Evolutionary conservation across 2,797 vertebrate genomes (phyloP).

Genomic region (Siniperca obscura): DNA sequence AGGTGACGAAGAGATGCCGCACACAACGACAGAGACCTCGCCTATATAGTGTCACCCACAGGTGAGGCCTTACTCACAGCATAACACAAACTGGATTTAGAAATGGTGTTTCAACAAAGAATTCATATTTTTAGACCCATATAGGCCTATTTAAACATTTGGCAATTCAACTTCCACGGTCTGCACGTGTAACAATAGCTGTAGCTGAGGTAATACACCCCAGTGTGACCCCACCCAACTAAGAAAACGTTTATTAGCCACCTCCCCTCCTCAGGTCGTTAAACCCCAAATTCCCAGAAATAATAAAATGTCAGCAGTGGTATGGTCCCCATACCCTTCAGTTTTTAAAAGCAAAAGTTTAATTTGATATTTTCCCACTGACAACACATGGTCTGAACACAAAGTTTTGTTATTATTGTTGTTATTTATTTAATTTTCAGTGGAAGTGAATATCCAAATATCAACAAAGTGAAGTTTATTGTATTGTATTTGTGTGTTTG

Average conservation of each 20-base stretch:
- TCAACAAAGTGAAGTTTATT: neutral
- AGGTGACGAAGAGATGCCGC: constrained; percentile 42
- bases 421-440: neutral
- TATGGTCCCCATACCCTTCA: no score
- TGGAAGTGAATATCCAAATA: neutral
- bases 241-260: no score
- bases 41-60: constrained; percentile 58
- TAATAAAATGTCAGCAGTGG: neutral
- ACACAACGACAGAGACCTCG: constrained; percentile 61
- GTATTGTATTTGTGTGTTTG: neutral
- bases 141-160: neutral
- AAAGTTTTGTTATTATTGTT: neutral
- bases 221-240: neutral
- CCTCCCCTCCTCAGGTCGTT: neutral
- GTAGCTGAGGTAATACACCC: neutral
- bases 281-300: neutral
- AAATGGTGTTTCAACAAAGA: neutral
- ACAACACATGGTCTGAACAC: neutral
- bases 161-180: neutral
- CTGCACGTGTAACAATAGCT: neutral
- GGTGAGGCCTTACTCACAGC: constrained; percentile 32
- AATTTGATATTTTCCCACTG: neutral
- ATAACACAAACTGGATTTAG: no score
- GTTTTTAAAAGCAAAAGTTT: neutral
- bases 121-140: neutral